phyloP scores from a whole-genome alignment of 2,113 vertebrate genomes.

The Aix galericulata region DNA sequence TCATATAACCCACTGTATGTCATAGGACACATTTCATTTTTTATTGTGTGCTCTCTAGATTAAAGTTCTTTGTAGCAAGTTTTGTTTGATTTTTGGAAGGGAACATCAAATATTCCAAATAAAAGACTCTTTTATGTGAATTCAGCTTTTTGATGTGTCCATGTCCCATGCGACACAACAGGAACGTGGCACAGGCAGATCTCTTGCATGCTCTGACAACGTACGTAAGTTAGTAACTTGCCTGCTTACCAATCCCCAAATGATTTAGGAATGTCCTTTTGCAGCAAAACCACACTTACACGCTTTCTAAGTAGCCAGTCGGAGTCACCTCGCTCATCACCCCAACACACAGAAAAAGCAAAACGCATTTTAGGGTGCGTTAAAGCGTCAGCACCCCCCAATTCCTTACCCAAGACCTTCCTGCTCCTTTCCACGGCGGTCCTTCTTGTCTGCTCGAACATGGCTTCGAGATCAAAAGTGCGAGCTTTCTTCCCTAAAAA shows the following conservation, averaged over 20 bases:
- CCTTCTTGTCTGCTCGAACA: conserved; percentile 95
- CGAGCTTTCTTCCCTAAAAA: conserved; percentile 92
- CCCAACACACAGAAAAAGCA: accelerated
- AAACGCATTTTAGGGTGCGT: accelerated
- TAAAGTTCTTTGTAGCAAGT: background rate
- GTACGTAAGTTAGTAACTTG: accelerated
- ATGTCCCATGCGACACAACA: background rate
- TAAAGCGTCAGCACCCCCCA: background rate
- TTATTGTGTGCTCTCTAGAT: background rate
- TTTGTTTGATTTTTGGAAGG: too few species aligned
- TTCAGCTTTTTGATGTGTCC: background rate
- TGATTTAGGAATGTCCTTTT: background rate
- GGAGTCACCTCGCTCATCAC: accelerated
- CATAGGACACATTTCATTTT: background rate
- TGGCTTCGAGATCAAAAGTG: conserved; percentile 94
- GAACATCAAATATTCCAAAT: too few species aligned
- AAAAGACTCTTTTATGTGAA: background rate
- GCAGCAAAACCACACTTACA: accelerated
- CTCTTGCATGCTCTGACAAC: background rate
- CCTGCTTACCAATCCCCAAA: background rate
- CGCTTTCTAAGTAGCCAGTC: accelerated
- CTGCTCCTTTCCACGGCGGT: conserved; percentile 95
- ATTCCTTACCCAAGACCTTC: conserved; percentile 81
- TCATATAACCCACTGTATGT: accelerated
- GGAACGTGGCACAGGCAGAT: accelerated